A percentile compares a stretch with the other conserved stretches of the same genome.
These are phyloP conservation scores for Ormyrus nitidulus DNA, from an alignment of 2,888 invertebrate species.

Conservation along the genomic window DNA sequence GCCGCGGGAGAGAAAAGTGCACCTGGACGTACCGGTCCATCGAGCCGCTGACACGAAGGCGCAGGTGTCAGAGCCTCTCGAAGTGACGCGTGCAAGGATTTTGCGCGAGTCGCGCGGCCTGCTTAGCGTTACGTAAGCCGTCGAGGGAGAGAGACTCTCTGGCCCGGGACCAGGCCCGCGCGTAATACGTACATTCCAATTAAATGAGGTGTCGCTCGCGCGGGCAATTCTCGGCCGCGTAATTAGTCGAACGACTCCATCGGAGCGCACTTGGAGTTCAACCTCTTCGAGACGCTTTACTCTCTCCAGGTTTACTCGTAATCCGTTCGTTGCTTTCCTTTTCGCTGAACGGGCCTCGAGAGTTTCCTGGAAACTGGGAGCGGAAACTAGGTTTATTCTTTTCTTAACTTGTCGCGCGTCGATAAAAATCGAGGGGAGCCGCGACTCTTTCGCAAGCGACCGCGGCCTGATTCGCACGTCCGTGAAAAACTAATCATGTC, in stretches of 20 bases:
- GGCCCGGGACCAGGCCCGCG: conserved; percentile 29
- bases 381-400: too few relatives aligned
- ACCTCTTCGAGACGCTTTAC: too few relatives aligned
- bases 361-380: too few relatives aligned
- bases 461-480: conserved; percentile 29
- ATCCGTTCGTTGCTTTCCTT: too few relatives aligned
- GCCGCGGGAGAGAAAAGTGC: too few relatives aligned
- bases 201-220: conserved; percentile 43
- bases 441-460: background rate
- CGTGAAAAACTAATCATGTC: conserved; percentile 17
- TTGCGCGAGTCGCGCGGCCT: background rate
- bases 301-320: too few relatives aligned
- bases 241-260: too few relatives aligned
- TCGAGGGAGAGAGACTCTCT: background rate
- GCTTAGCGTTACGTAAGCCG: background rate
- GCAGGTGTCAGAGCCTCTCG: conserved; percentile 22
- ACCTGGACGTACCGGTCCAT: conserved; percentile 6
- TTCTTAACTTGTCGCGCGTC: too few relatives aligned
- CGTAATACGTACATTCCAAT: conserved; percentile 38
- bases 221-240: conserved; percentile 22
- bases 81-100: background rate
- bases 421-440: too few relatives aligned
- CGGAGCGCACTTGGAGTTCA: too few relatives aligned
- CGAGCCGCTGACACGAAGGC: conserved; percentile 28
- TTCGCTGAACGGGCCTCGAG: too few relatives aligned